Evolutionary conservation across 2,888 invertebrate genomes (phyloP), one percentile per base, ranked within the genome.

Genomic region (Sericinus montela): DNA sequence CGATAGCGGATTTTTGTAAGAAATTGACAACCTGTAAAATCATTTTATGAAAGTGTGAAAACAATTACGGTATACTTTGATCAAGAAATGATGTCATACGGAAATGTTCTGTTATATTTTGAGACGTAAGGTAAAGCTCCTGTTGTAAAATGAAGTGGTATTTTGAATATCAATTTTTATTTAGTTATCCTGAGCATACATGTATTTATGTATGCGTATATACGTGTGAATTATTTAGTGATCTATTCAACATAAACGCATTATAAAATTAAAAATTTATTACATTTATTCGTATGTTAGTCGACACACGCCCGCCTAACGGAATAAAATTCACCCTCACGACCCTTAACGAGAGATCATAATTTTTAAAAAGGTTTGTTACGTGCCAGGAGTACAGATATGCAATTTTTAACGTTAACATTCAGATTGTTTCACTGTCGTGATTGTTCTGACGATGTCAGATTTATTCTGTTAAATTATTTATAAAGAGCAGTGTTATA

Each of bases 281-380:
- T 77, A 74, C 79, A 76, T 76, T 73, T 19, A 76, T 76, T 73
- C 5, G 19, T 19, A 67, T 67, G 67, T 60, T 61, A 69, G 65
- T 53, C 60, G 67, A 64, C 67, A 59, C 57, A 58, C 57, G 71
- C 65, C 71, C 63, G 65, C 67, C 69, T 59, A 66, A 58, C 57
- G 58, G 64, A 69, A 74, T 67, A 59, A 63, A 65, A 65, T 63
- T 68, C 61, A 58, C 55, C 63, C 57, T 57, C 65, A 65, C 63
- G 62, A 56, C 56, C 54, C 61, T 55, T 61, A 60, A 60, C 62
- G 59, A 60, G 65, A 69, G 68, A 75, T 75, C 72, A 76, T 75
- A 80, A 71, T 75, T 80, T 79, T 72, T 72, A 71, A 65, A 74
- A 74, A 74, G 68, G 69, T 65, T 72, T 65, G 56, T 52, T 71